Percentiles rank a stretch among this genome's conserved stretches.
These are phyloP conservation scores for Raja brachyura DNA, from an alignment of 2,113 vertebrate species.

Conservation along the genomic window DNA sequence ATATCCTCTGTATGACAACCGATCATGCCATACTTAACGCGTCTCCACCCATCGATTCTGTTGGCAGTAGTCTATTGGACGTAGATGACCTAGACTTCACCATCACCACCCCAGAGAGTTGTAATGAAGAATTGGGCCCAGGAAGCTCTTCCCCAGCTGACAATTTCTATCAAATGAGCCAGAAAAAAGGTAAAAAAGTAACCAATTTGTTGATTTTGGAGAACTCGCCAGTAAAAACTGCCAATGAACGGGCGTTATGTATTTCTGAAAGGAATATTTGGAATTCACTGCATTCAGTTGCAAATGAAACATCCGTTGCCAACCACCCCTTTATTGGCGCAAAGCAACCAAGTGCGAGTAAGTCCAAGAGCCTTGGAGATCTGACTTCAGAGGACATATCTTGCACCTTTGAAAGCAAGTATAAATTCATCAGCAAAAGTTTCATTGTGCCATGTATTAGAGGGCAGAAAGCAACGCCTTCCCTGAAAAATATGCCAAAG, in stretches of 20 bases:
- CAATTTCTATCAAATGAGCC: background rate
- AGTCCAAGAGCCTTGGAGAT: slow-evolving; percentile 93
- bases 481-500: slow-evolving; percentile 48
- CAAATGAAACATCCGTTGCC: background rate
- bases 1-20: slow-evolving; percentile 40
- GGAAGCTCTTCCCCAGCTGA: slow-evolving; percentile 41
- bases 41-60: slow-evolving; percentile 52
- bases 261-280: slow-evolving; percentile 33
- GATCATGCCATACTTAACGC: slow-evolving; percentile 45
- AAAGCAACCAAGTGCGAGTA: slow-evolving; percentile 66
- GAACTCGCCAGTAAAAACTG: slow-evolving; percentile 41
- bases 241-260: slow-evolving; percentile 39
- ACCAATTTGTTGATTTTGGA: slow-evolving; percentile 46
- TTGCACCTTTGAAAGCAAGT: slow-evolving; percentile 94
- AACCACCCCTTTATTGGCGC: slow-evolving; percentile 42
- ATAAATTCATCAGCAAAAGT: slow-evolving; percentile 85
- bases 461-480: slow-evolving; percentile 53
- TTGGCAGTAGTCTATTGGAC: slow-evolving; percentile 64
- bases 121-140: slow-evolving; percentile 40
- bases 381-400: slow-evolving; percentile 93
- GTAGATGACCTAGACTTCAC: slow-evolving; percentile 62
- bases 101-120: slow-evolving; percentile 43
- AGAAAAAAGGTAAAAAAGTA: slow-evolving; percentile 42
- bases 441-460: slow-evolving; percentile 70
- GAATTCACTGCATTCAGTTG: background rate